A percentile compares a stretch with the other conserved stretches of the same genome.
Conservation (phyloP, 1,140 invertebrate genomes). For the Antheraea pernyi region DNA sequence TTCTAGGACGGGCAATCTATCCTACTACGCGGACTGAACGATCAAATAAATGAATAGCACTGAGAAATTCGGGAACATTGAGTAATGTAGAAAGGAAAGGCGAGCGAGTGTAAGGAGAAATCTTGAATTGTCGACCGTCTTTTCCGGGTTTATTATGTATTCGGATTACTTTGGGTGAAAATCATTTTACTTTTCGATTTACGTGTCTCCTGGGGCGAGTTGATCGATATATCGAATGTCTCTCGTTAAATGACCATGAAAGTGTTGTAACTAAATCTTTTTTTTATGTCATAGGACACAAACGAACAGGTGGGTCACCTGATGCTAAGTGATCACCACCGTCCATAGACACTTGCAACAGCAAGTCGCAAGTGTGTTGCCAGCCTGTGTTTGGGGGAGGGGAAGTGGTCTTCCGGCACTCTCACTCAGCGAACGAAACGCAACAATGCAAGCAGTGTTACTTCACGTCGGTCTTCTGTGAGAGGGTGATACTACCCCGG, state of each 20-base stretch:
- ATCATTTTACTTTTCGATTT: conserved; percentile 5
- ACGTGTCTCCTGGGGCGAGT: neutral
- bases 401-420: too few relatives aligned
- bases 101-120: neutral
- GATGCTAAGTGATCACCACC: too few relatives aligned
- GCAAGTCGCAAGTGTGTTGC: too few relatives aligned
- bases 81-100: neutral
- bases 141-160: conserved; percentile 3
- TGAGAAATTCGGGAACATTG: neutral
- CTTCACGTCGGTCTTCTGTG: too few relatives aligned
- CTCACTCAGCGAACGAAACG: too few relatives aligned
- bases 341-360: too few relatives aligned
- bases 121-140: neutral
- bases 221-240: neutral
- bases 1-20: neutral
- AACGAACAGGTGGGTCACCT: too few relatives aligned
- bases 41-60: neutral
- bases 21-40: neutral
- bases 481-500: too few relatives aligned
- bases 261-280: too few relatives aligned
- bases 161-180: neutral
- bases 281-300: too few relatives aligned
- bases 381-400: too few relatives aligned
- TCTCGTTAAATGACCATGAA: neutral
- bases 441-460: too few relatives aligned